phyloP scores from a whole-genome alignment of 1,140 invertebrate genomes.

The Drosophila nikananu region DNA sequence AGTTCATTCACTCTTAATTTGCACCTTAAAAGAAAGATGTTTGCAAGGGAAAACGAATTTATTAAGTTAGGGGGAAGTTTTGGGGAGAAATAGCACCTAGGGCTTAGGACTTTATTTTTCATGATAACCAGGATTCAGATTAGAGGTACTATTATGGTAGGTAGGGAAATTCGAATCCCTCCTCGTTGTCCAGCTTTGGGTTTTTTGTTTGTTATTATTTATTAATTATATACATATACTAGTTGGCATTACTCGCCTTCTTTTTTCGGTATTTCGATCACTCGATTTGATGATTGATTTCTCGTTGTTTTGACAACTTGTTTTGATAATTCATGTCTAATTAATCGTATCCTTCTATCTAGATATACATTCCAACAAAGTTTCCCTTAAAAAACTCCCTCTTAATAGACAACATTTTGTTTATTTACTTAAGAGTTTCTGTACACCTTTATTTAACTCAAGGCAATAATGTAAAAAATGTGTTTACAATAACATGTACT shows the following conservation, averaged over 20 bases:
- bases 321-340: background rate
- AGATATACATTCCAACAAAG: background rate
- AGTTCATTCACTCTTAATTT: constrained; percentile 21
- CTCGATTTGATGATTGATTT: no score
- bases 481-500: background rate
- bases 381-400: background rate
- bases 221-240: no score
- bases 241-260: no score
- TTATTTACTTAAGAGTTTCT: background rate
- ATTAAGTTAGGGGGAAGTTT: background rate
- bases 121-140: background rate
- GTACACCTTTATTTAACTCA: background rate
- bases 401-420: background rate
- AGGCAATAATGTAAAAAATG: constrained; percentile 2
- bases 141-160: background rate
- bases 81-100: no score
- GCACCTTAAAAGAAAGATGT: background rate
- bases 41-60: background rate
- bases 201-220: no score
- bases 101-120: background rate
- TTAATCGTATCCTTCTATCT: background rate
- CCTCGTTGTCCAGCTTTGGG: no score
- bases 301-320: background rate
- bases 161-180: background rate
- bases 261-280: no score